Evolutionary conservation across 2,888 invertebrate genomes (phyloP), one percentile per base, ranked within the genome.

Genomic region (Biston stratarius): DNA sequence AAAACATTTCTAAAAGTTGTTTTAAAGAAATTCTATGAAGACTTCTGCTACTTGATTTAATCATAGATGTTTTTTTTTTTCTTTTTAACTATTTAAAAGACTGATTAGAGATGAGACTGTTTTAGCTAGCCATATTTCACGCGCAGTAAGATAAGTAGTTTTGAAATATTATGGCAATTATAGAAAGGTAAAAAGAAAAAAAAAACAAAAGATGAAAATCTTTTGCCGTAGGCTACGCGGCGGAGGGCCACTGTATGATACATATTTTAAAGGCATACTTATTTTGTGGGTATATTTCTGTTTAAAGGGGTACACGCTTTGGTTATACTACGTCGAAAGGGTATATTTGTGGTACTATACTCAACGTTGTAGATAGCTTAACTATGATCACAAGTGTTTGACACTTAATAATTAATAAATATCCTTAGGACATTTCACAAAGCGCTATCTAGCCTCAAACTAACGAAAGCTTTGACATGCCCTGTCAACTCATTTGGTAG

Each of bases 191-290:
- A 82, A 86, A 81, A 75, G 77, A 84, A 83, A 83, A 44, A 85
- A 86, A 84, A 80, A 83, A 84, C 86, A 83, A 82, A 82, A 85
- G 83, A 84, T 83, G 77, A 87, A 88, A 88, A 87, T 87, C 81
- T 81, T 79, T 82, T 76, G 89, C 90, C 86, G 48, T 60, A 33
- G 84, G 93, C 83, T 57, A 76, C 83, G 71, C 76, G 78, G 86
- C 66, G 87, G 89, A 88, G 88, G 92, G 92, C 93, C 93, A 93
- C 92, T 88, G 91, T 92, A 89, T 84, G 83, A 83, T 77, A 78
- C 85, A 83, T 83, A 84, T 87, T 64, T 90, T 84, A 84, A 80
- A 81, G 9, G 81, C 52, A 68, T 42, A 75, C 72, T 67, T 24
- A 24, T 24, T 24, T 24, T 24, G 3, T 61, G 45, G 24, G 7